Evolutionary conservation across 2,888 invertebrate species (phyloP), one percentile per base, ranked within the genome.

Genomic region (Drosophila neotestacea): DNA sequence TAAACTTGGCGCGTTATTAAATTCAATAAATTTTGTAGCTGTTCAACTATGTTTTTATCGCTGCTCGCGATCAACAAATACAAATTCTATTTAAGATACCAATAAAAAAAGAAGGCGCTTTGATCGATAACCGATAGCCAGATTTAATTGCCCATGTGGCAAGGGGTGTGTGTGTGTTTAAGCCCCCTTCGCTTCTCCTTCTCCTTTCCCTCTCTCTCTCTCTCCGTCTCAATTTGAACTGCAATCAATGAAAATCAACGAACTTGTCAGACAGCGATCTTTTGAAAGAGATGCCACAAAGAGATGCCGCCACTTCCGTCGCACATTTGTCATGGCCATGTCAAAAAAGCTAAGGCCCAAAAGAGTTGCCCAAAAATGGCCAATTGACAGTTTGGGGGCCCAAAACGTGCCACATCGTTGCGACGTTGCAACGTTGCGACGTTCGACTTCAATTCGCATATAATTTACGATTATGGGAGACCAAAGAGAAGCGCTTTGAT

Each of bases 1-100:
- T 89, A 89, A 87, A 85, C 85, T 85, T 89, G 73, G 88, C 88
- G 85, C 81, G 86, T 89, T 84, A 84, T 84, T 85, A 87, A 84
- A 84, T 84, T 87, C 84, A 84, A 84, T 84, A 84, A 84, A 84
- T 84, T 84, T 88, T 81, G 47, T 48, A 30, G 41, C 58, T 38
- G n/a, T 71, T 27, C 47, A 28, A 6, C 28, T 67, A 34, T 34
- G 22, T 27, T 9, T 27, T 77, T 79, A 79, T 77, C 83, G 41
- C 34, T 22, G 30, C 41, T 22, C 60, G 50, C 54, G 88, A 85
- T 85, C 85, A 88, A 87, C 87, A 88, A 85, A 88, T 81, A 85
- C 85, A 85, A 85, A 88, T 88, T 86, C 87, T 73, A 81, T 86
- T 85, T 85, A 81, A 86, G 84, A 84, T 84, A 84, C 41, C 47